Percentiles rank a stretch among this genome's conserved stretches.
phyloP scores from a whole-genome alignment of 2,888 invertebrate species.

The Ceraclea dissimilis region DNA sequence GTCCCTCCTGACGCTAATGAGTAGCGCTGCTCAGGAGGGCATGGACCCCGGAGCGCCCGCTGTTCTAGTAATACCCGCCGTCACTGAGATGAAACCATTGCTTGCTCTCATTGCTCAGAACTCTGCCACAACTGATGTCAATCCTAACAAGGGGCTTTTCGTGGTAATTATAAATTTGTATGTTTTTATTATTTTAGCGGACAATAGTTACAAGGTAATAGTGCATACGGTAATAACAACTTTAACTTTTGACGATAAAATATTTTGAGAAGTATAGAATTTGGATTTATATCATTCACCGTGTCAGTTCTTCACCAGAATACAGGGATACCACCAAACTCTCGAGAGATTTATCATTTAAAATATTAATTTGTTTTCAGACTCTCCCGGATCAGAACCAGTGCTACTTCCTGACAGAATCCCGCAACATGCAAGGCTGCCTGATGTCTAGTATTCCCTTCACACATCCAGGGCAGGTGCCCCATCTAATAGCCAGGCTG shows the following conservation, averaged over 20 bases:
- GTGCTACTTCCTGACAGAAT: conserved; percentile 87
- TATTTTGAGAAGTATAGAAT: no score
- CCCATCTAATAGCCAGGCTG: conserved; percentile 74
- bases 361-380: conserved; percentile 37
- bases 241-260: no score
- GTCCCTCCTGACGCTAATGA: conserved; percentile 56
- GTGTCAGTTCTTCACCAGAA: no score
- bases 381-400: conserved; percentile 89
- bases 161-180: conserved; percentile 54
- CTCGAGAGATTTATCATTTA: no score
- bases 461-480: conserved; percentile 88
- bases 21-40: conserved; percentile 38
- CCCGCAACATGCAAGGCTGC: conserved; percentile 66
- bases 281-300: no score
- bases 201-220: neutral
- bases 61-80: conserved; percentile 16
- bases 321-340: no score
- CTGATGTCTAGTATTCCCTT: conserved; percentile 78
- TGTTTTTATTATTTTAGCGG: neutral
- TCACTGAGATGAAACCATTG: conserved; percentile 54
- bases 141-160: conserved; percentile 73
- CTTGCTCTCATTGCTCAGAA: conserved; percentile 73
- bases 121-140: conserved; percentile 65
- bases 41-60: conserved; percentile 27
- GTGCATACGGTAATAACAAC: no score